Evolutionary conservation across 1,140 invertebrate species (phyloP), one percentile per base, ranked within the genome.

Genomic region (Aleiodes sp.): DNA sequence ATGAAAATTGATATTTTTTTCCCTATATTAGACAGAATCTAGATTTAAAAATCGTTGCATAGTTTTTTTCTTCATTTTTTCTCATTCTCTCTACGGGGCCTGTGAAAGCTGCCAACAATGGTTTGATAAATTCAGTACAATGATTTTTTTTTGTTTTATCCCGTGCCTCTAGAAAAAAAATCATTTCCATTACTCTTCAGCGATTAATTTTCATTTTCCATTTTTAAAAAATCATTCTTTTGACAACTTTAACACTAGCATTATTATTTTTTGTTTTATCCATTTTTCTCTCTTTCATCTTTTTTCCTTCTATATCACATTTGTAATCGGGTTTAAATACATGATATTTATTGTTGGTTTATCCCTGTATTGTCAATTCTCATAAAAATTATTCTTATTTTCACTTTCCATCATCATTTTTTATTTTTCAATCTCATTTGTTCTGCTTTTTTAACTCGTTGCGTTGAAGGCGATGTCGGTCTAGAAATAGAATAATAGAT

Each of bases 301-400:
- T 8, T 61, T 28, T 65, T 12, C 14, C 9, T 72, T 75, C 71
- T 79, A 85, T 85, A 86, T 86, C 84, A 86, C 84, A 86, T 81
- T 85, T 59, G 73, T 82, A 76, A 77, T 80, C 80, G 80, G 80
- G 76, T 76, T 75, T 84, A 84, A 82, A 78, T 79, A 76, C 81
- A 80, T 75, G 75, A 80, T 82, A 82, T 71, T 86, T 86, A 86
- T 86, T 86, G 85, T 86, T 84, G 82, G 80, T 80, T 84, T 80
- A 82, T 86, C 84, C 84, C 84, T 86, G 85, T 86, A 86, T 86
- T 86, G 84, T 86, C 85, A 80, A 81, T 80, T 78, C 71, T 74
- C 70, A 72, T 77, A 78, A 80, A 76, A 76, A 71, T 77, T 70
- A 73, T 74, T n/a, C 19, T 56, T 70, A 67, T 71, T 60, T 62